Base-by-base conservation (phyloP, 2,113 vertebrate species). In the Saiga tatarica region DNA sequence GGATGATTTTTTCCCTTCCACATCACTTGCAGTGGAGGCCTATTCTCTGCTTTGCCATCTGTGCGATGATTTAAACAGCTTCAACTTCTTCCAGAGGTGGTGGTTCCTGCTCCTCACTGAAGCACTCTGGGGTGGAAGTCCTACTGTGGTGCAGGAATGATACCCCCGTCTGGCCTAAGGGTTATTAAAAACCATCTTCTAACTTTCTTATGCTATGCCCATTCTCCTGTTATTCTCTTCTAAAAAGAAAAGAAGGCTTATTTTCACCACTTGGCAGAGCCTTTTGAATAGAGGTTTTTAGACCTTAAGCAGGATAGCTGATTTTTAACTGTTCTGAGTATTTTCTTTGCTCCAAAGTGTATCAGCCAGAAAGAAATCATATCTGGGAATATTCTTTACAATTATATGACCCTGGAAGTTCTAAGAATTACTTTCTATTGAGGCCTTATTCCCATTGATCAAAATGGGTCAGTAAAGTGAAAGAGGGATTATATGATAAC, bases 241-340 rank as follows among this genome's bases (percentile, higher is more conserved):
- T 92, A 94, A 92, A 95, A 82, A 87, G 39, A 95, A 97, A 83
- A 89, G n/a, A 0, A 88, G 85, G 6, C 89, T 79, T 89, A 87
- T 76, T 92, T 97, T 91, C 33, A 94, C 45, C 14, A 91, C 60
- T 59, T 74, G 42, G 26, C 25, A 79, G 30, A 93, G 50, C 6
- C 57, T 91, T 97, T 36, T 87, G 39, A 92, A 93, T 6, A 96
- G 25, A 28, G 15, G 19, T 50, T 96, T 98, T 81, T n/a, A 90
- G 53, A 92, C 95, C 55, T 96, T 59, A 81, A 87, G 87, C 23
- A 96, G 19, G 33, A 86, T 0, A 87, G 45, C 23, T 95, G 42
- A 88, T 36, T 84, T 57, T 39, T 21, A 97, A 39, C 23, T 55
- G 6, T 91, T 76, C 67, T 85, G 5, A 96, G 42, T 53, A 74